Conservation (phyloP, 2,113 vertebrate species). For the Spermophilus dauricus region DNA sequence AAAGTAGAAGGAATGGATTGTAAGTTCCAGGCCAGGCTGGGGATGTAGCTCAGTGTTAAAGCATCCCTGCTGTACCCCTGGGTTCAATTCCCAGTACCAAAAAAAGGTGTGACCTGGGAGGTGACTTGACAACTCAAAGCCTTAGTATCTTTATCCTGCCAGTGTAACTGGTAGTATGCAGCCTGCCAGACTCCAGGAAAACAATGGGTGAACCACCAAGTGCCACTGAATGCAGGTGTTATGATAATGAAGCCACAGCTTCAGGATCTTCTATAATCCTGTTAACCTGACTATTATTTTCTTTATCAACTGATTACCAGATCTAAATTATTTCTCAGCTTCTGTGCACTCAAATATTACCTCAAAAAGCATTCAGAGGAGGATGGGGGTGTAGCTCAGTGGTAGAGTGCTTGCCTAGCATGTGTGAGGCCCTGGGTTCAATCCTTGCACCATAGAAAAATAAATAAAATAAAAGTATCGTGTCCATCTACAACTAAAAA, state of each 20-base stretch:
- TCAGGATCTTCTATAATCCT: background rate
- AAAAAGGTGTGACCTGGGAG: background rate
- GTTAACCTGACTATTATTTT: background rate
- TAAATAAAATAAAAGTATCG: no score
- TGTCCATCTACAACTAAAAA: no score
- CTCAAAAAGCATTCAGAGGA: background rate
- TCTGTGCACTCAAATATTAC: background rate
- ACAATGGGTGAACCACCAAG: background rate
- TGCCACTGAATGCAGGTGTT: background rate
- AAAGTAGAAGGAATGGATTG: background rate
- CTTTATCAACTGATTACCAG: background rate
- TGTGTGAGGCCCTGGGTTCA: no score
- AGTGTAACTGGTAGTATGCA: background rate
- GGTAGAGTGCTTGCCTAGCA: no score
- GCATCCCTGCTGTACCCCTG: no score
- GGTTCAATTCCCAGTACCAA: no score
- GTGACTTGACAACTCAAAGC: background rate
- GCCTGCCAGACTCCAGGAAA: background rate
- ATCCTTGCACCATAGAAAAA: no score
- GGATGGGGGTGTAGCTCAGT: no score
- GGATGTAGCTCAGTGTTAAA: no score
- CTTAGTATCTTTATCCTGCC: background rate
- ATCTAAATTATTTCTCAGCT: constrained; percentile 10
- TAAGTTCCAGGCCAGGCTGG: background rate
- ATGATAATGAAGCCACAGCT: background rate